Percentiles rank a stretch among this genome's conserved stretches.
Conservation (phyloP, 2,113 vertebrate species). For the Picathartes gymnocephalus region DNA sequence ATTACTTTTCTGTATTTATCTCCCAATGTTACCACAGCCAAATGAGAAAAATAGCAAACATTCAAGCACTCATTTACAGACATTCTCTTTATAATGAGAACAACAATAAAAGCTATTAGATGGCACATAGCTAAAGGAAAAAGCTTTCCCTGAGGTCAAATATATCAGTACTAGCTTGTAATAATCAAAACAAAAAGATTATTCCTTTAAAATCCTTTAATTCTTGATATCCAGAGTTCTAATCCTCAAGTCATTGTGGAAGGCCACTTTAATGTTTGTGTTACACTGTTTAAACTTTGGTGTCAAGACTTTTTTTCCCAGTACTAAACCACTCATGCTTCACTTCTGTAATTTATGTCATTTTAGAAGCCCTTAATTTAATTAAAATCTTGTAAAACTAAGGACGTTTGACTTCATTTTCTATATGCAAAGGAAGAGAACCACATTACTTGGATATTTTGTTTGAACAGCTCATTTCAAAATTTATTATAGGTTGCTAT, state of each 20-base stretch:
- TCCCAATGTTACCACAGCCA: neutral
- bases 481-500: slow-evolving; percentile 75
- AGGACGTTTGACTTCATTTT: slow-evolving; percentile 54
- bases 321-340: slow-evolving; percentile 37
- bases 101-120: slow-evolving; percentile 43
- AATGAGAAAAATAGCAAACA: neutral
- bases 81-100: slow-evolving; percentile 13
- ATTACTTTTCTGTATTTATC: slow-evolving; percentile 3
- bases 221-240: slow-evolving; percentile 35
- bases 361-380: slow-evolving; percentile 54
- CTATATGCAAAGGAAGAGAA: slow-evolving; percentile 54
- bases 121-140: neutral
- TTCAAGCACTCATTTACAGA: slow-evolving; percentile 7
- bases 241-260: slow-evolving; percentile 39
- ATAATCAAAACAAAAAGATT: slow-evolving; percentile 17
- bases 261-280: slow-evolving; percentile 24
- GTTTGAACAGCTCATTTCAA: slow-evolving; percentile 73
- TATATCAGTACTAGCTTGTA: slow-evolving; percentile 21
- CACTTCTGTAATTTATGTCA: slow-evolving; percentile 6
- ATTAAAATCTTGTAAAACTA: slow-evolving; percentile 66
- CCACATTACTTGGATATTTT: slow-evolving; percentile 64
- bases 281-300: slow-evolving; percentile 11
- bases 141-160: slow-evolving; percentile 36
- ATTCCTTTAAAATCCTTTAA: slow-evolving; percentile 22
- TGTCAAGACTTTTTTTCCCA: neutral